Percentiles rank a stretch among this genome's conserved stretches.
These are phyloP conservation scores for Tympanuchus pallidicinctus DNA, from an alignment of 2,113 vertebrate species.

Conservation along the genomic window DNA sequence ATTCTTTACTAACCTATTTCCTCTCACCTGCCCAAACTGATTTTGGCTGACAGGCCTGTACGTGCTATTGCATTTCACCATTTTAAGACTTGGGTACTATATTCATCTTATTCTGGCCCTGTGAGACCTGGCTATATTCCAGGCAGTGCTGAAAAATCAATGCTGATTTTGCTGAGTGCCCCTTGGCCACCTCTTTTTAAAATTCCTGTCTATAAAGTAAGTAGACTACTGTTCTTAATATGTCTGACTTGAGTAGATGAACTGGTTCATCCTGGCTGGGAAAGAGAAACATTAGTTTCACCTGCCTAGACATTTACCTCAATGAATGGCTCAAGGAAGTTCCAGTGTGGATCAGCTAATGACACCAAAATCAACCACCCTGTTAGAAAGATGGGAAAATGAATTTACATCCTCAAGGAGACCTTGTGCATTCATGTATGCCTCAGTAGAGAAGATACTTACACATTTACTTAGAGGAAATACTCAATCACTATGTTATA, in stretches of 20 bases:
- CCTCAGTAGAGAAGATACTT: not conserved
- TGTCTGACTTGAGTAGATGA: slow-evolving; percentile 28
- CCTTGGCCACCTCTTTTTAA: not conserved
- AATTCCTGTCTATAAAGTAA: slow-evolving; percentile 20
- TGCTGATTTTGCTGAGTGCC: slow-evolving; percentile 49
- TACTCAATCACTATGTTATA: not conserved
- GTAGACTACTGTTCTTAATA: slow-evolving; percentile 13
- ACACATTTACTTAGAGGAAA: slow-evolving; percentile 9
- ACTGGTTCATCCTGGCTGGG: slow-evolving; percentile 10
- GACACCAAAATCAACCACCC: slow-evolving; percentile 1
- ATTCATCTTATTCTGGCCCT: not conserved
- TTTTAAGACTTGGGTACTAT: not conserved
- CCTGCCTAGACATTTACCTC: slow-evolving; percentile 4
- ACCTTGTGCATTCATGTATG: not conserved
- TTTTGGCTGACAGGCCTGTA: not conserved
- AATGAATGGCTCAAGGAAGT: slow-evolving; percentile 11
- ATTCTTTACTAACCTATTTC: slow-evolving; percentile 3
- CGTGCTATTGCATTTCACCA: not conserved
- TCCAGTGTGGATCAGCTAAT: slow-evolving; percentile 32
- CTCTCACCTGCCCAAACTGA: slow-evolving; percentile 9
- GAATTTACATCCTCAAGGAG: slow-evolving; percentile 24
- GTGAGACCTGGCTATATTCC: not conserved
- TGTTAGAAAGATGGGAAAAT: slow-evolving; percentile 37
- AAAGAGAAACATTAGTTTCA: slow-evolving; percentile 25
- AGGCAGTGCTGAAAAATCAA: slow-evolving; percentile 40